Conservation (phyloP, 2,797 vertebrate genomes). For the Pangasius sanitwongsei region DNA sequence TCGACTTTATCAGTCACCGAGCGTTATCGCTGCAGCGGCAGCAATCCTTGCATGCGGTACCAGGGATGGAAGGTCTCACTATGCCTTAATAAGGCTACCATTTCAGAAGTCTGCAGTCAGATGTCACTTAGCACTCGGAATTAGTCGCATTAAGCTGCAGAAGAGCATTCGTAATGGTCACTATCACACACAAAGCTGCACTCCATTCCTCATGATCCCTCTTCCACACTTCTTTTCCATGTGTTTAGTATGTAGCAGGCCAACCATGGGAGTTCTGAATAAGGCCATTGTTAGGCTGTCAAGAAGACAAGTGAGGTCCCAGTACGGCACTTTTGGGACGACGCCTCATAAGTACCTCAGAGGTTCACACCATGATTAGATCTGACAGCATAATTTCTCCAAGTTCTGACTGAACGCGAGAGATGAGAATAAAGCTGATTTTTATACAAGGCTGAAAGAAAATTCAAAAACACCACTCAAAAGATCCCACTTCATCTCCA, state of each 20-base stretch:
- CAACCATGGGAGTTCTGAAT: conserved; percentile 57
- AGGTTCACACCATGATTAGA: conserved; percentile 51
- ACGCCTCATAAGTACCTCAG: conserved; percentile 61
- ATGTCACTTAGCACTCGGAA: conserved; percentile 68
- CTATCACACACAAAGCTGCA: conserved; percentile 41
- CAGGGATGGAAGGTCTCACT: conserved; percentile 64
- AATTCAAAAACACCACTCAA: background rate
- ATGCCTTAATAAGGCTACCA: conserved; percentile 77
- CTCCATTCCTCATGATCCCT: conserved; percentile 69
- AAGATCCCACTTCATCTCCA: background rate
- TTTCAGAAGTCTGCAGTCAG: conserved; percentile 72
- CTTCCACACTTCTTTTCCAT: conserved; percentile 48
- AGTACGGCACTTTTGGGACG: conserved; percentile 62
- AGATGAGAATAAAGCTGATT: conserved; percentile 31
- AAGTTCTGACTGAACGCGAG: conserved; percentile 38
- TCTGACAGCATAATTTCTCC: conserved; percentile 51
- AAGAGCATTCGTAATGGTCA: conserved; percentile 28
- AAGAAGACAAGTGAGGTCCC: conserved; percentile 77
- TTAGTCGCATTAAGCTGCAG: conserved; percentile 43
- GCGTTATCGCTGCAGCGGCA: conserved; percentile 85
- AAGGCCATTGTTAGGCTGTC: conserved; percentile 77
- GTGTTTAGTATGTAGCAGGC: conserved; percentile 44
- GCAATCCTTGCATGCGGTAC: conserved; percentile 78
- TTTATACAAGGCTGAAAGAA: conserved; percentile 22
- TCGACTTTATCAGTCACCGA: conserved; percentile 89